phyloP scores from a whole-genome alignment of 1,140 invertebrate species.

The Neodiprion pinetum region DNA sequence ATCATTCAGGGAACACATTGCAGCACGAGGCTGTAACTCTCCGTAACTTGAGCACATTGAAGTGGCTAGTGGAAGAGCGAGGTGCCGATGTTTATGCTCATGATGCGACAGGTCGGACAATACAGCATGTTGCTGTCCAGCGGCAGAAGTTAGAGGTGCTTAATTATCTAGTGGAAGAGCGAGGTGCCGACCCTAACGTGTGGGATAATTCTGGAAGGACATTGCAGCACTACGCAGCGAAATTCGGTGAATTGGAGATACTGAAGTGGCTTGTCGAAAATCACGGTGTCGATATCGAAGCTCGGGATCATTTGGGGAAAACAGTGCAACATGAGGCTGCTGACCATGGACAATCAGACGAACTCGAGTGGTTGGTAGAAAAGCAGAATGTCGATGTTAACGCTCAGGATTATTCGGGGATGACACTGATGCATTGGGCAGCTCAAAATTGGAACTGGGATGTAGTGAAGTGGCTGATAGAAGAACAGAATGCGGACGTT shows the following conservation, averaged over 20 bases:
- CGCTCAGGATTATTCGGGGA: neutral
- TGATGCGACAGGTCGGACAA: neutral
- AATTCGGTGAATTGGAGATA: neutral
- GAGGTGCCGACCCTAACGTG: conserved; percentile 9
- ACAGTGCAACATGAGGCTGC: neutral
- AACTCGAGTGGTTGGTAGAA: neutral
- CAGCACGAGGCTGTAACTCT: neutral
- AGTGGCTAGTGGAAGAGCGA: neutral
- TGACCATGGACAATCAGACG: neutral
- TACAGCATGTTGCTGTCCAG: neutral
- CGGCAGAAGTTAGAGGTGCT: neutral
- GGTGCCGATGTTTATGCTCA: neutral
- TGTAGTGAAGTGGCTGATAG: neutral
- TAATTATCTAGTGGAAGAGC: neutral
- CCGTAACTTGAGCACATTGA: neutral
- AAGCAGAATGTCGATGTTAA: neutral
- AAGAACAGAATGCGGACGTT: neutral
- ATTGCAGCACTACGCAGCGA: neutral
- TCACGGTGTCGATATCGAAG: neutral
- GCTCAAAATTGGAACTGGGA: neutral
- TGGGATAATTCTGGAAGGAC: neutral
- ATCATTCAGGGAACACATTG: neutral
- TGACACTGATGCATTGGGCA: neutral
- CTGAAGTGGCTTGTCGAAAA: conserved; percentile 1
- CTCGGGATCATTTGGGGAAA: neutral